These are phyloP conservation scores for Synaphobranchus kaupii DNA, from an alignment of 2,797 vertebrate genomes.

Conservation along the genomic window DNA sequence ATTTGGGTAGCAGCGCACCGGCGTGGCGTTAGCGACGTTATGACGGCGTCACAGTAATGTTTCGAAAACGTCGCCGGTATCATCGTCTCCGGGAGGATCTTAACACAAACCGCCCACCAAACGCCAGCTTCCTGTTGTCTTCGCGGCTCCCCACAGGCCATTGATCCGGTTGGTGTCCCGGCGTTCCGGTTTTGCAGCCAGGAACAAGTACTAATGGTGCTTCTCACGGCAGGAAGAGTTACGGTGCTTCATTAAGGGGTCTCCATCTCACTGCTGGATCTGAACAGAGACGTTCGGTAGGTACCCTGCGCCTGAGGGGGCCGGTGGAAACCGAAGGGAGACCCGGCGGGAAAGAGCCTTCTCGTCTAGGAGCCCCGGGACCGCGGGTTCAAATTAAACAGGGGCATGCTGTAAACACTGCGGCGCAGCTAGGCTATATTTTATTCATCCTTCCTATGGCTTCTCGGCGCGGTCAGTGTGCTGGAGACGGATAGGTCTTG, in stretches of 20 bases:
- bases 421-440: not conserved
- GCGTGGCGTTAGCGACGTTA: not conserved
- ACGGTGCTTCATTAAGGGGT: not conserved
- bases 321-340: not conserved
- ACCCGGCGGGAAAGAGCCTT: not conserved
- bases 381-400: not conserved
- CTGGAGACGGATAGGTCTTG: not conserved
- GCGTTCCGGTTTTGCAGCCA: not conserved
- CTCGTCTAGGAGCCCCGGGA: not conserved
- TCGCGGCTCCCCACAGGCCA: not conserved
- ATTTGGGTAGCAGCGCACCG: too few species aligned
- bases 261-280: not conserved
- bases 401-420: too few species aligned
- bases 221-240: constrained; percentile 1
- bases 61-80: not conserved
- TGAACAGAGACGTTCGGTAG: not conserved
- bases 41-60: not conserved
- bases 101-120: not conserved
- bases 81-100: not conserved
- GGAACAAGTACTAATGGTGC: not conserved
- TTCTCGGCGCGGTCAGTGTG: not conserved
- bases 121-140: not conserved
- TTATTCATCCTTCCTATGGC: not conserved
- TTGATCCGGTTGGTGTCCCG: not conserved
- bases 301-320: not conserved